Base-by-base conservation (phyloP, 1,140 invertebrate species). In the Oedothorax gibbosus region DNA sequence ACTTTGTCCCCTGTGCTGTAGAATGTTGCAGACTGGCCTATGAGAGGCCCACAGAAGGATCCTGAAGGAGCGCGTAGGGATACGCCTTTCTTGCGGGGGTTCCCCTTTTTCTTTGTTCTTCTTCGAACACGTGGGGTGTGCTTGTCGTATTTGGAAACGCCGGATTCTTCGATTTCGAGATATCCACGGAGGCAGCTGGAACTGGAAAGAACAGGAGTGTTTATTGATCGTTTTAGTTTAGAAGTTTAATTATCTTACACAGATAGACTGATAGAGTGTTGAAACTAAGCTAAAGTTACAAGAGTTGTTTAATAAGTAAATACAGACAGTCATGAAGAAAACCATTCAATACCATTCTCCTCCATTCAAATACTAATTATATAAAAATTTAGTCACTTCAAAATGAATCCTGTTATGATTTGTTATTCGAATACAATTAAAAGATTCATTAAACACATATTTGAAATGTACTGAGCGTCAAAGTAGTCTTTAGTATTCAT, bases 1-100 rank as follows among this genome's bases (percentile, higher is more conserved):
- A 87, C 86, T 2, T 66, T 75, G 18, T 78, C 76, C 15, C 84
- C 72, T 0, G 71, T 76, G 49, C 83, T 85, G 78, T 85, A 87
- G 57, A 87, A 87, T 4, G 85, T 87, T 2, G 82, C 84, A 12
- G 84, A 81, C 18, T 85, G 69, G 8, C 86, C 86, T 7, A 80
- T 79, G 53, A 87, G 68, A 1, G 77, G 15, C 5, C 86, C 86
- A 56, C 86, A 87, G 53, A 87, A 87, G 21, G 77, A 85, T 11
- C 86, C 86, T 7, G 76, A 60, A 53, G 56, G 57, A 15, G 84
- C 50, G 20, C 50, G 15, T 5, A 71, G 14, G 5, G 54, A 62
- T 0, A 21, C 12, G 0, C 56, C 75, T 54, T 85, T 85, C 2
- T 65, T n/a, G 4, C 75, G 56, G 7, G 73, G 54, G 6, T 5